Base-by-base conservation (phyloP, 2,797 vertebrate genomes). In the Gallinago nigripennis region DNA sequence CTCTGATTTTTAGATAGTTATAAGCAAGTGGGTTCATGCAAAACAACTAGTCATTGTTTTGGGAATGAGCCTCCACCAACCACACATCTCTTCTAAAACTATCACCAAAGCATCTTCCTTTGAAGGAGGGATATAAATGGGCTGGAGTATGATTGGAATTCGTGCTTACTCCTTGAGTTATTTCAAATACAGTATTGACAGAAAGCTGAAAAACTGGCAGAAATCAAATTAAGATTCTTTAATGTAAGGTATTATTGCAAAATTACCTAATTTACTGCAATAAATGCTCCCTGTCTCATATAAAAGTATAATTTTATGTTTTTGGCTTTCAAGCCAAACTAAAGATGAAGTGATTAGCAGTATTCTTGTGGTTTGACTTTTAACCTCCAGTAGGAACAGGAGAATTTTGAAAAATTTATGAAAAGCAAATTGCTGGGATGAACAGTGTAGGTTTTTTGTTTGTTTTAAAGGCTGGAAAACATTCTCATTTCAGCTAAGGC, bases 291-390 rank as follows among this genome's bases (percentile, higher is more conserved):
- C 31, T 88, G 39, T 39, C 51, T 90, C 53, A 71, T 60, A 43
- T 60, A 84, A 95, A 95, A 51, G 19, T 58, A 2, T 16, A 28
- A 39, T 61, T 73, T 77, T 60, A 53, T 80, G 82, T 89, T 78
- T 82, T 21, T 81, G 65, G 86, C 81, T 39, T 71, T 16, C 8
- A 41, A 92, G 63, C 39, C 39, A 46, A 65, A 63, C 30, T 71
- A 39, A 28, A 4, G 50, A 80, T 80, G 57, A 92, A 76, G 83
- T 93, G 86, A 95, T 94, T 86, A 85, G 73, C 66, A 83, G 14
- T 92, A 91, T 95, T 96, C 39, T 73, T 46, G 28, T 73, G 93
- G 65, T 95, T 96, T 93, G 83, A 86, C 95, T 97, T 93, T 91
- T 92, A 88, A 94, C 94, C 94, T 83, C 45, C 43, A 63, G 8